These are phyloP conservation scores for Cyanoramphus novaezelandiae DNA, from an alignment of 2,113 vertebrate genomes.

Conservation along the genomic window DNA sequence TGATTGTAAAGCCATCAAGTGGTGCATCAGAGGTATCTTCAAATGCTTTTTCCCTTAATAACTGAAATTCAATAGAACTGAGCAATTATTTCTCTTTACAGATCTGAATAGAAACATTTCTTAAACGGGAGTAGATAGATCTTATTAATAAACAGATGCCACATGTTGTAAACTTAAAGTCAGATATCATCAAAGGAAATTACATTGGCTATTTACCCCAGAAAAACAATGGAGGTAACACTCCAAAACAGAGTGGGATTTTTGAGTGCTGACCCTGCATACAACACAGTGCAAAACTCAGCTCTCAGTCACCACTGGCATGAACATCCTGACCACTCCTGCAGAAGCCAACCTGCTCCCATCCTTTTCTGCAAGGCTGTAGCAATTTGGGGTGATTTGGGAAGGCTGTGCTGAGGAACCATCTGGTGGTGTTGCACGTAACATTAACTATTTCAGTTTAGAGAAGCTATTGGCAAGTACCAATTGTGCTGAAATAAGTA, in stretches of 20 bases:
- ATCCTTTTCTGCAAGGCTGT: neutral
- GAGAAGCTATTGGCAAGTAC: neutral
- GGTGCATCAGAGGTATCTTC: slow-evolving; percentile 36
- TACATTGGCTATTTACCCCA: neutral
- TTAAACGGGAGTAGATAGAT: neutral
- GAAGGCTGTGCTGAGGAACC: neutral
- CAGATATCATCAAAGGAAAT: neutral
- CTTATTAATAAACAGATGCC: neutral
- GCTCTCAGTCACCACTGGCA: neutral
- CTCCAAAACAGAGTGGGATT: neutral
- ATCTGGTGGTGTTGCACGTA: neutral
- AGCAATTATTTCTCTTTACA: slow-evolving; percentile 36
- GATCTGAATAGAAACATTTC: slow-evolving; percentile 21
- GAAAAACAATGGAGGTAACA: neutral
- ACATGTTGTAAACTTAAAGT: neutral
- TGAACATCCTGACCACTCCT: neutral
- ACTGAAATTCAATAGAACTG: neutral
- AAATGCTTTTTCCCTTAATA: slow-evolving; percentile 16
- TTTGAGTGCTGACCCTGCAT: neutral
- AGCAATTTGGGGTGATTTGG: neutral
- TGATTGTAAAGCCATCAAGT: slow-evolving; percentile 25
- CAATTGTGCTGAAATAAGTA: neutral
- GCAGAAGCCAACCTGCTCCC: neutral
- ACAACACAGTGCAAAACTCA: fast-evolving
- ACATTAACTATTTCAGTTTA: neutral